Percentiles rank a stretch among this genome's conserved stretches.
Conservation (phyloP, 1,140 invertebrate genomes). For the Drosophila navojoa region DNA sequence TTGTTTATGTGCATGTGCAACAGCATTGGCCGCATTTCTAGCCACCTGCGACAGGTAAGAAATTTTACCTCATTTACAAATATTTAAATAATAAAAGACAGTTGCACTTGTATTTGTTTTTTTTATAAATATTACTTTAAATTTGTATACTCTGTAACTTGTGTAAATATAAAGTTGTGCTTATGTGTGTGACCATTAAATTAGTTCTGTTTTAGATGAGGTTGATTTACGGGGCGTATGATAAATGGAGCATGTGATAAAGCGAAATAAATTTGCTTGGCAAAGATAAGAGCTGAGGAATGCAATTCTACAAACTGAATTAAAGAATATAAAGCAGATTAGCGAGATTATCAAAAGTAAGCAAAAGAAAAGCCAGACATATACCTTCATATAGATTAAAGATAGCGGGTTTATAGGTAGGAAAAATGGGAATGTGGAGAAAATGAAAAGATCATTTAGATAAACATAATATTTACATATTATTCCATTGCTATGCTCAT, state of each 20-base stretch:
- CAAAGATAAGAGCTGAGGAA: neutral
- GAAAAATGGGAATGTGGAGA: too few species aligned
- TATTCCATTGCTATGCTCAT: too few species aligned
- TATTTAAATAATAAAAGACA: neutral
- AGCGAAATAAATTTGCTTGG: neutral
- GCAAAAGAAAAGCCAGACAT: too few species aligned
- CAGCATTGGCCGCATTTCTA: neutral
- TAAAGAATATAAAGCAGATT: too few species aligned
- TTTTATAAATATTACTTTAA: neutral
- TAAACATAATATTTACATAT: too few species aligned
- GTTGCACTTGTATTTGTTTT: neutral
- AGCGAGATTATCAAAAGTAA: too few species aligned
- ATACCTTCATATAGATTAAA: neutral
- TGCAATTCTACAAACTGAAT: neutral
- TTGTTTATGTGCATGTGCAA: neutral
- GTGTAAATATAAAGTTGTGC: neutral
- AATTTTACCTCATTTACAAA: neutral
- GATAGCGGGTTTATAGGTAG: neutral
- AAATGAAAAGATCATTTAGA: too few species aligned
- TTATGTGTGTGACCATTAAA: neutral
- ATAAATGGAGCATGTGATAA: neutral
- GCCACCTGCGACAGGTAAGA: conserved; percentile 18
- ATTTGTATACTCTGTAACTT: neutral
- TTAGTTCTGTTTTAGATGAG: neutral
- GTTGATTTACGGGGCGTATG: neutral